Percentiles rank a stretch among this genome's conserved stretches.
Conservation (phyloP, 2,888 invertebrate genomes). For the Bibio marci region DNA sequence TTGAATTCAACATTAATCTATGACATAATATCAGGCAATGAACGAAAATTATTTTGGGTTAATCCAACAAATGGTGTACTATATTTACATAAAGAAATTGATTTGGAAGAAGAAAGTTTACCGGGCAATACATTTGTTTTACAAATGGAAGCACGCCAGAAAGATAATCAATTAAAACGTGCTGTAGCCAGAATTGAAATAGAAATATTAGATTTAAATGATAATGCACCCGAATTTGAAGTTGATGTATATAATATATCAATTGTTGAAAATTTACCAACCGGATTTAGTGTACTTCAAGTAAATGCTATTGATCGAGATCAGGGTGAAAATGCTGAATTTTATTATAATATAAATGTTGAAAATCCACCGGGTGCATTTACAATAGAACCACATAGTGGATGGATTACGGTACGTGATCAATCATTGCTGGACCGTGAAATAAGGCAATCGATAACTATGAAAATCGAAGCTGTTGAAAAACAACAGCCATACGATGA, state of each 20-base stretch:
- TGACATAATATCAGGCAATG: constrained; percentile 67
- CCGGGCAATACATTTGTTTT: constrained; percentile 57
- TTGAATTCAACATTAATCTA: constrained; percentile 58
- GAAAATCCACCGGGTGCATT: constrained; percentile 61
- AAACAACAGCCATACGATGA: constrained; percentile 40
- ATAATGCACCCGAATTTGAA: constrained; percentile 75
- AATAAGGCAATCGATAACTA: constrained; percentile 47
- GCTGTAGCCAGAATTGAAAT: constrained; percentile 58
- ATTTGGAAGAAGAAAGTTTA: constrained; percentile 57
- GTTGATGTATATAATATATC: constrained; percentile 82
- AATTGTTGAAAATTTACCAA: constrained; percentile 79
- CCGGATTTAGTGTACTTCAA: constrained; percentile 39
- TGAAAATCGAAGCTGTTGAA: constrained; percentile 67
- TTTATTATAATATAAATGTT: constrained; percentile 48
- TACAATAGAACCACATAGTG: constrained; percentile 57
- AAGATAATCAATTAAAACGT: constrained; percentile 59
- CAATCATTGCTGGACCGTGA: constrained; percentile 64
- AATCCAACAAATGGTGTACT: constrained; percentile 57
- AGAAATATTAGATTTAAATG: constrained; percentile 60
- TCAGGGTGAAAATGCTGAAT: constrained; percentile 73
- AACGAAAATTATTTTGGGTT: constrained; percentile 54
- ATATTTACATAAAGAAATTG: constrained; percentile 63
- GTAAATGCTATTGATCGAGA: constrained; percentile 64
- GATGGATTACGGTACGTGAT: constrained; percentile 72
- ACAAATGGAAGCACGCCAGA: constrained; percentile 62